Evolutionary conservation across 23 tunicate genomes (phyloP).

Genomic region (Trididemnum clinides): DNA sequence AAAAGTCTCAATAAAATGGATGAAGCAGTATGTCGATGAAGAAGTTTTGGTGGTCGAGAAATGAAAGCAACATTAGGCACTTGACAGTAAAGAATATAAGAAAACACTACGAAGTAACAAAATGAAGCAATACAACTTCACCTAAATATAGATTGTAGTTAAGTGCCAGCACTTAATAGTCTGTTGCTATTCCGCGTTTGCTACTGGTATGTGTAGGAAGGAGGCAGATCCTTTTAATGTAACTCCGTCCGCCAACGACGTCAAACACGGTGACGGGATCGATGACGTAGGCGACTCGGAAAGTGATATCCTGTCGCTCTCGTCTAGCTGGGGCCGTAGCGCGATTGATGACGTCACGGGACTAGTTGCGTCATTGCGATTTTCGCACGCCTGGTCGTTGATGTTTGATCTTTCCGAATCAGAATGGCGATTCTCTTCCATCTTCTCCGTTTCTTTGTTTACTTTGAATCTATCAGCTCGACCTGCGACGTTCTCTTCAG

Average conservation of each 20-base stretch:
- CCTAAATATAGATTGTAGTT: too few relatives aligned
- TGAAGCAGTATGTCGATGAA: too few relatives aligned
- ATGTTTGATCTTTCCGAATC: not conserved
- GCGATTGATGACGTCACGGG: not conserved
- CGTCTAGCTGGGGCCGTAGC: not conserved
- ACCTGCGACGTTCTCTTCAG: not conserved
- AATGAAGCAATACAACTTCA: too few relatives aligned
- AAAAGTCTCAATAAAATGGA: too few relatives aligned
- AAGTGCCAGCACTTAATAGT: too few relatives aligned
- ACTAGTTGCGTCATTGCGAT: not conserved
- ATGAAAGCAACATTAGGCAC: too few relatives aligned
- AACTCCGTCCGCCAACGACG: not conserved
- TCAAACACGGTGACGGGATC: not conserved
- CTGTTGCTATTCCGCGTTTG: not conserved
- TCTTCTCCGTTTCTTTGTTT: not conserved
- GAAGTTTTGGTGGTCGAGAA: too few relatives aligned
- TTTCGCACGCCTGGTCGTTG: not conserved
- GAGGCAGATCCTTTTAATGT: conserved; percentile 24
- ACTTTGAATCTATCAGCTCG: not conserved
- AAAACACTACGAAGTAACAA: too few relatives aligned
- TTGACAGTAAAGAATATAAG: too few relatives aligned
- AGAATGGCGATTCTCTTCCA: not conserved
- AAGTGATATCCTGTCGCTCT: not conserved
- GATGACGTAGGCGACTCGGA: conserved; percentile 26
- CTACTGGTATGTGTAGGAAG: conserved; percentile 10